Conservation (phyloP, 2,113 vertebrate species). For the Brachirus orientalis region DNA sequence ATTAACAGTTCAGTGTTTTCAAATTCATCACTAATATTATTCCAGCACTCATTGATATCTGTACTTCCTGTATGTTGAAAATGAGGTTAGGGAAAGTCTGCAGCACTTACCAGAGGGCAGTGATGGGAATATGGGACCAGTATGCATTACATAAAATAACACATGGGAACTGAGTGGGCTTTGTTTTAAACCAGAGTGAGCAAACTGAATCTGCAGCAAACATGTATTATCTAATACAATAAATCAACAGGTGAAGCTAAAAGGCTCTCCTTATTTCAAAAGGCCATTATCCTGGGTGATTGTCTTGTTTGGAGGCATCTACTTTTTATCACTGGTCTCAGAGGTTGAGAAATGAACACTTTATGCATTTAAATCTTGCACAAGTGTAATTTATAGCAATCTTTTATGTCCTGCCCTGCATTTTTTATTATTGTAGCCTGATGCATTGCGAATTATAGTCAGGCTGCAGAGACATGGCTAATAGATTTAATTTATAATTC, state of each 20-base stretch:
- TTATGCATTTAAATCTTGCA: background rate
- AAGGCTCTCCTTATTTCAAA: background rate
- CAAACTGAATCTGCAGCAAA: slow-evolving; percentile 8
- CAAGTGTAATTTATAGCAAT: too few species aligned
- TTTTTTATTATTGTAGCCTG: too few species aligned
- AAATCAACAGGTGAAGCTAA: slow-evolving; percentile 8
- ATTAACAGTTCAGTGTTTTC: too few species aligned
- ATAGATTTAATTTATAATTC: too few species aligned
- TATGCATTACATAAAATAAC: slow-evolving; percentile 18
- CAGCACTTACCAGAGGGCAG: slow-evolving; percentile 15
- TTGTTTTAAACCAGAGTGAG: background rate
- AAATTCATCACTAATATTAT: too few species aligned
- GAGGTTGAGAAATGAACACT: too few species aligned
- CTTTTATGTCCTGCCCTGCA: too few species aligned
- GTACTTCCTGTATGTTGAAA: too few species aligned
- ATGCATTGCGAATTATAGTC: too few species aligned
- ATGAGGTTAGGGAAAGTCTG: slow-evolving; percentile 9
- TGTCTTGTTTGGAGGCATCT: background rate
- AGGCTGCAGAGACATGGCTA: too few species aligned
- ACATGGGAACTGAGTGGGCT: slow-evolving; percentile 6
- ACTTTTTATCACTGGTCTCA: background rate
- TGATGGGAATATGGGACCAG: slow-evolving; percentile 14
- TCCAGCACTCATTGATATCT: too few species aligned
- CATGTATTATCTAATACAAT: slow-evolving; percentile 10
- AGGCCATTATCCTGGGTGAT: background rate